Percentiles rank a stretch among this genome's conserved stretches.
Evolutionary conservation across 30 jellyfish, hydroid and myxozoan genomes (phyloP).

Genomic region (Hydractinia symbiolongicarpus): DNA sequence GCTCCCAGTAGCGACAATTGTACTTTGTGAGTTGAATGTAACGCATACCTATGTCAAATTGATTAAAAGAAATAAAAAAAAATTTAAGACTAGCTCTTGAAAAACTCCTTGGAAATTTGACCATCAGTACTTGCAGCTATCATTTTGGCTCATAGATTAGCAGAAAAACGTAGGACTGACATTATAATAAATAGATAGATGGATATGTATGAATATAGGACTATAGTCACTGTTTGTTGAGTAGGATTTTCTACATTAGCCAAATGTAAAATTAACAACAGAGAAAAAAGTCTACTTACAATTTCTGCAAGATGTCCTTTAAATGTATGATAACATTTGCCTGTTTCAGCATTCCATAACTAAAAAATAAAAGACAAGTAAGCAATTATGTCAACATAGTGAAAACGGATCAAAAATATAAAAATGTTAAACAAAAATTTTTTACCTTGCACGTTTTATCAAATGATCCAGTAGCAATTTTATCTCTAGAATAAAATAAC

Average conservation of each 20-base stretch:
- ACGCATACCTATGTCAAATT: conserved; percentile 62
- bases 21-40: conserved; percentile 76
- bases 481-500: conserved; percentile 46
- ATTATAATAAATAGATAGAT: no score
- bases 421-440: neutral
- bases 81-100: no score
- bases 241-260: no score
- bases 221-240: no score
- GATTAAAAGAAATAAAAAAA: neutral
- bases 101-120: no score
- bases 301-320: conserved; percentile 95
- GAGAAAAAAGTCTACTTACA: no score
- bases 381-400: neutral
- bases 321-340: conserved; percentile 91
- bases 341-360: conserved; percentile 92
- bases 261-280: no score
- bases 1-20: conserved; percentile 92
- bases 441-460: conserved; percentile 88
- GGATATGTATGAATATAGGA: no score
- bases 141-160: no score
- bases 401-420: neutral
- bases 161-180: no score
- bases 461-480: conserved; percentile 96
- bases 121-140: no score
- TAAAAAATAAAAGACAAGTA: neutral